Base-by-base conservation (phyloP, 2,113 vertebrate species). In the Paramisgurnus dabryanus region DNA sequence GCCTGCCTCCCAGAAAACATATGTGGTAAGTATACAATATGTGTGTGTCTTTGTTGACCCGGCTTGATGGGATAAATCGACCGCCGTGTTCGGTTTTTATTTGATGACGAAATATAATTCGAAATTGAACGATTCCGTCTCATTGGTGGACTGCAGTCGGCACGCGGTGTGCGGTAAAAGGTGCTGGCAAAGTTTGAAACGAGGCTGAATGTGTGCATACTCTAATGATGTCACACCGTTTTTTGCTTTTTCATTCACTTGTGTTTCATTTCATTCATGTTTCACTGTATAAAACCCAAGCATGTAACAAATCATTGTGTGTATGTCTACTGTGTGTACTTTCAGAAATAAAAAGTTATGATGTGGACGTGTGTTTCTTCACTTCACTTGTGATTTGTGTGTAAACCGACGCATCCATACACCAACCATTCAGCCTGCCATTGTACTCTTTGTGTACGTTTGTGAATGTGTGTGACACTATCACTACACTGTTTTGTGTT, bases 1-100 rank as follows among this genome's bases (percentile, higher is more conserved):
- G 96, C 84, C 95, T 98, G 93, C 97, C 96, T 90, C 94, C 95
- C 89, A 98, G 95, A 93, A 94, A 96, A 93, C 95, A 91, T 92
- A 95, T 98, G 92, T 98, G 96, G 96, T 98, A 94, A 98, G 96
- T 94, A 91, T 90, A 89, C 1, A 89, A 86, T 87, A 72, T 87
- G 67, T 84, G 84, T 90, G 89, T 85, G 65, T 81, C 63, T 79
- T 82, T 68, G 74, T 69, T 83, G 86, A 86, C 89, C 87, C 86
- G 88, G 90, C 83, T 85, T 91, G 86, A 79, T 85, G 63, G 78
- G 27, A 6, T 70, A 11, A 3, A 43, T n/a, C 53, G n/a, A 40
- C 53, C 64, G 49, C 49, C 22, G 15, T 65, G 73, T 13, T 4
- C 40, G 1, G 39, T 72, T 53, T 11, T 64, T 39, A 10, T 12